Conservation (phyloP, 1,140 invertebrate species). For the Drosophila melanica region DNA sequence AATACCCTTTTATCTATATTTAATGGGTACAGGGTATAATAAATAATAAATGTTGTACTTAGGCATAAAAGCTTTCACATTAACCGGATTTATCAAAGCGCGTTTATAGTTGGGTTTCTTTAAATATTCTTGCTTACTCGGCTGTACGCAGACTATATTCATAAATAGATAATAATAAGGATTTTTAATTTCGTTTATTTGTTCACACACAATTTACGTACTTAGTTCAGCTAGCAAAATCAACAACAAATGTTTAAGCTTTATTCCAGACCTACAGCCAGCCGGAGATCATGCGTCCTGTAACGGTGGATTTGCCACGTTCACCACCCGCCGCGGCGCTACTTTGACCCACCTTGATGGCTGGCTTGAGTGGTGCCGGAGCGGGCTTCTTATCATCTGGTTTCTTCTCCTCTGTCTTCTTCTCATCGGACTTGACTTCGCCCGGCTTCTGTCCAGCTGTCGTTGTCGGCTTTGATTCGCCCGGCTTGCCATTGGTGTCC, state of each 20-base stretch:
- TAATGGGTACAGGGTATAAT: no score
- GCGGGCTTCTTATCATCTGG: constrained; percentile 61
- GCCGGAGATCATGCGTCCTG: constrained; percentile 83
- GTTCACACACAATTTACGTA: constrained; percentile 19
- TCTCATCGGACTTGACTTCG: constrained; percentile 50
- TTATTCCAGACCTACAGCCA: constrained; percentile 56
- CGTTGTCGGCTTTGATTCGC: constrained; percentile 19
- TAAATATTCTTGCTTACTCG: no score
- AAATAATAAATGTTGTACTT: no score
- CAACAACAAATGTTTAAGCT: background rate
- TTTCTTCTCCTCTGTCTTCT: constrained; percentile 59
- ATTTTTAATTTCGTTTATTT: constrained; percentile 32
- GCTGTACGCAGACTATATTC: no score
- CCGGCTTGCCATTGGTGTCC: constrained; percentile 46
- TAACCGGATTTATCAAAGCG: no score
- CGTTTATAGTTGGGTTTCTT: no score
- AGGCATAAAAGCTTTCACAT: no score
- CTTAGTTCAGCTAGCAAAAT: constrained; percentile 10
- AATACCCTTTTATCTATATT: no score
- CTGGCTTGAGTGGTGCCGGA: constrained; percentile 64
- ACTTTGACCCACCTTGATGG: constrained; percentile 80
- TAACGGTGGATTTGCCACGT: constrained; percentile 81
- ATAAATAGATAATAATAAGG: no score
- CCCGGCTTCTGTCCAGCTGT: constrained; percentile 28
- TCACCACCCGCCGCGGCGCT: constrained; percentile 80